Evolutionary conservation across 2,888 invertebrate genomes (phyloP).

Genomic region (Xylota sylvarum): DNA sequence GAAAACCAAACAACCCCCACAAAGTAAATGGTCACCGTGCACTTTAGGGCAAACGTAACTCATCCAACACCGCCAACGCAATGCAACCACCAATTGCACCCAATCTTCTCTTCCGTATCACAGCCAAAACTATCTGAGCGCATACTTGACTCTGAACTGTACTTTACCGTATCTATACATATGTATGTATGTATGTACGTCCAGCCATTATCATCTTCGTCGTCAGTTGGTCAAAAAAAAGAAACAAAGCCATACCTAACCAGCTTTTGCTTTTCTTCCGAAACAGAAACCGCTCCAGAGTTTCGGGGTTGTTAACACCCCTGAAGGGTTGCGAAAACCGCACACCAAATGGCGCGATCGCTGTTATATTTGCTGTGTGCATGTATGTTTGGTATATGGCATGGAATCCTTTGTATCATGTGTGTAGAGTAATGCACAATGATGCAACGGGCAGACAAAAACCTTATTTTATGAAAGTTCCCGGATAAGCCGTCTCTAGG

Average conservation of each 20-base stretch:
- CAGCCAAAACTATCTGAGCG: constrained; percentile 13
- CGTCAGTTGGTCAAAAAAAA: constrained; percentile 22
- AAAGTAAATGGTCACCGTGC: neutral
- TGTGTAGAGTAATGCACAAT: constrained; percentile 36
- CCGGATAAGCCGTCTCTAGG: constrained; percentile 64
- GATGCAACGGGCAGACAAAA: constrained; percentile 64
- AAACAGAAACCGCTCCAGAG: constrained; percentile 47
- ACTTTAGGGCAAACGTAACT: constrained; percentile 30
- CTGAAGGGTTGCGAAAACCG: constrained; percentile 44
- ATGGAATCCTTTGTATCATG: constrained; percentile 21
- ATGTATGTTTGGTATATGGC: neutral
- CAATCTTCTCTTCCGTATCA: constrained; percentile 7
- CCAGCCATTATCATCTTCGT: constrained; percentile 9
- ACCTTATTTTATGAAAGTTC: constrained; percentile 62
- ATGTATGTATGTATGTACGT: neutral
- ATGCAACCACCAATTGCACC: constrained; percentile 12
- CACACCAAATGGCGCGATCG: constrained; percentile 44
- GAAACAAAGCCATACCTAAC: neutral
- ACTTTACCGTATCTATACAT: neutral
- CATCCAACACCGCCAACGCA: constrained; percentile 18
- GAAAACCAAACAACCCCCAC: neutral
- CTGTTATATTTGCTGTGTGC: constrained; percentile 12
- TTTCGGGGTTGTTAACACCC: constrained; percentile 44
- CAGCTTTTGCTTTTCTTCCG: constrained; percentile 42
- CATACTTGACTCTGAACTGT: constrained; percentile 11